These are phyloP conservation scores for Platycheirus albimanus DNA, from an alignment of 2,888 invertebrate genomes.

Conservation along the genomic window DNA sequence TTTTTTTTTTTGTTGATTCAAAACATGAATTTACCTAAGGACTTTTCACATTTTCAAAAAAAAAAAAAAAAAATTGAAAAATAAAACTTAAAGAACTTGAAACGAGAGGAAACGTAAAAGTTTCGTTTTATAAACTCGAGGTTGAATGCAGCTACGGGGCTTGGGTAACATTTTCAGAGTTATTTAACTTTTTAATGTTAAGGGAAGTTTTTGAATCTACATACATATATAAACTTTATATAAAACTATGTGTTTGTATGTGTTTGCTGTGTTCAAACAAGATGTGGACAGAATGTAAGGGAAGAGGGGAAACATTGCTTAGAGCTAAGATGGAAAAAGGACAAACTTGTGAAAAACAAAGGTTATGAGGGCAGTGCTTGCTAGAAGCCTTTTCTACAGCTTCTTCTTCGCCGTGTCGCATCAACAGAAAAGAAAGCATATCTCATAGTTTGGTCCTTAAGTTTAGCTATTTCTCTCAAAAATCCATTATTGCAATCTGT, in stretches of 20 bases:
- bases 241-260: no score
- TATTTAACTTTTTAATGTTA: conserved; percentile 61
- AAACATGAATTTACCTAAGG: conserved; percentile 61
- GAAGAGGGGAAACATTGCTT: not conserved
- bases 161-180: conserved; percentile 47
- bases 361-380: conserved; percentile 6
- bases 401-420: not conserved
- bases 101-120: conserved; percentile 39
- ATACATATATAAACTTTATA: not conserved
- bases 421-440: conserved; percentile 13
- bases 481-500: conserved; percentile 59
- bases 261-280: conserved; percentile 9
- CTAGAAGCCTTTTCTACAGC: conserved; percentile 1
- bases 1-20: conserved; percentile 51
- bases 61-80: conserved; percentile 22
- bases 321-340: conserved; percentile 7
- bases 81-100: conserved; percentile 21
- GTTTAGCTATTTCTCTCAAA: conserved; percentile 40
- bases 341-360: conserved; percentile 44
- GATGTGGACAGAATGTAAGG: not conserved
- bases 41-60: conserved; percentile 18
- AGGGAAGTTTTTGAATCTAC: conserved; percentile 13
- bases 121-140: conserved; percentile 48
- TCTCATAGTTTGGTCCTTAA: conserved; percentile 29
- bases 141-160: conserved; percentile 41